Evolutionary conservation across 2,113 vertebrate species (phyloP), one percentile per base, ranked within the genome.

Genomic region (Pelecanoides urinatrix): DNA sequence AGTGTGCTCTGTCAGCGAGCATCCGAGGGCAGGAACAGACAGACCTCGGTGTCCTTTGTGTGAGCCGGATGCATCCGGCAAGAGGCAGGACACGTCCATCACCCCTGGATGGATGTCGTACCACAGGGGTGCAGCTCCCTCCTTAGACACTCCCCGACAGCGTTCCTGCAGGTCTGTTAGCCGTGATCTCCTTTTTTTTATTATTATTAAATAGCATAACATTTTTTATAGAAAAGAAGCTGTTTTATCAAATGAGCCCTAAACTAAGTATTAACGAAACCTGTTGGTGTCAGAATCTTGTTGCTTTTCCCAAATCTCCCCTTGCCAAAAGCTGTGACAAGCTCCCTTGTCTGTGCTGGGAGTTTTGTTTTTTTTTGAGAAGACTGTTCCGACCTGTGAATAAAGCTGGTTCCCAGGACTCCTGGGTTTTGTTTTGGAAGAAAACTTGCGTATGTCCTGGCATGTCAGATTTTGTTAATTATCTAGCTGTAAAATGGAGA

Each of bases 71-170:
- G 65, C 47, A 14, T 11, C 56, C 7, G 3, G 53, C 32, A 19
- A 32, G 72, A 26, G 38, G 7, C 56, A 7, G 58, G 56, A 67
- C 42, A 61, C 42, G 3, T 8, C 76, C 68, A 3, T 53, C 36
- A 3, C 34, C 59, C 20, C 30, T 20, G 42, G 50, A 4, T 0
- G 11, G 38, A 2, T 8, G 5, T 18, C 4, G 1, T 3, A 23
- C 29, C 44, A 1, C 40, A 6, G 38, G 55, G 17, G 22, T 0
- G 27, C 73, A 19, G 73, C 73, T 67, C 62, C 72, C 36, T 18
- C 32, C 38, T 25, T 6, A 20, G 19, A 21, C 29, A 1, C 26
- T 34, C 44, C 38, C 71, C 23, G 22, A 3, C n/a, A 9, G 66
- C 5, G 32, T 9, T 42, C 75, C 91, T 44, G 77, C 34, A 1